phyloP scores from a whole-genome alignment of 2,113 vertebrate genomes.

The Calcarius ornatus region DNA sequence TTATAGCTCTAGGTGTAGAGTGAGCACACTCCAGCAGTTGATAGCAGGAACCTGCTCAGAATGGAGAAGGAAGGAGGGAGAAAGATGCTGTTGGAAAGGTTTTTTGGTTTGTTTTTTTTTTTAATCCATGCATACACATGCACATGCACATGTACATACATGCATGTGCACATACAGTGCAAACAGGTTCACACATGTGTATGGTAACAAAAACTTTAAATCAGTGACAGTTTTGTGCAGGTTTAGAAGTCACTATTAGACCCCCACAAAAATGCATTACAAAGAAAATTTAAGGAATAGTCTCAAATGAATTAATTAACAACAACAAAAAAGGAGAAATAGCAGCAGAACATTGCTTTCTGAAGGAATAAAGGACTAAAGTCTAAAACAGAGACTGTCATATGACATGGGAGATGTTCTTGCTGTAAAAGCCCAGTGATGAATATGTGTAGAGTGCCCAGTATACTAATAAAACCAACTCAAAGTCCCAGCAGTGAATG shows the following conservation, averaged over 20 bases:
- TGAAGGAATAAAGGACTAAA: constrained; percentile 48
- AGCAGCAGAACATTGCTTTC: constrained; percentile 45
- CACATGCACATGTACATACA: not conserved
- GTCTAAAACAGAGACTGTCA: constrained; percentile 53
- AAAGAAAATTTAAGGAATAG: constrained; percentile 73
- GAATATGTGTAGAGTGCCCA: not conserved
- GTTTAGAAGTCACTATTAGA: constrained; percentile 70
- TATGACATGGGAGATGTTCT: constrained; percentile 39
- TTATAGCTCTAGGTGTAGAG: constrained; percentile 83
- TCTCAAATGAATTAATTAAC: constrained; percentile 75
- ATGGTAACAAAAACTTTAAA: constrained; percentile 48
- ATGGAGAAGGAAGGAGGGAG: constrained; percentile 59
- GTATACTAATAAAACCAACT: not conserved
- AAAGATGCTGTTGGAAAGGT: constrained; percentile 8
- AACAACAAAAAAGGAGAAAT: constrained; percentile 13
- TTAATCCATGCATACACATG: not conserved
- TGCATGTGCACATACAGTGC: not conserved
- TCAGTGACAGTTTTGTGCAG: constrained; percentile 52
- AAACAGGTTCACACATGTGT: not conserved
- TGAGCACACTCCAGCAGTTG: constrained; percentile 74
- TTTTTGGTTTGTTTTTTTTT: not conserved
- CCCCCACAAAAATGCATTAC: constrained; percentile 67
- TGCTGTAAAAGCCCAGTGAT: constrained; percentile 20
- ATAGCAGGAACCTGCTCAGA: constrained; percentile 76
- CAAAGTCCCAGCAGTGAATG: not conserved